Base-by-base conservation (phyloP, 2,888 invertebrate genomes). In the Stenichneumon culpator region DNA sequence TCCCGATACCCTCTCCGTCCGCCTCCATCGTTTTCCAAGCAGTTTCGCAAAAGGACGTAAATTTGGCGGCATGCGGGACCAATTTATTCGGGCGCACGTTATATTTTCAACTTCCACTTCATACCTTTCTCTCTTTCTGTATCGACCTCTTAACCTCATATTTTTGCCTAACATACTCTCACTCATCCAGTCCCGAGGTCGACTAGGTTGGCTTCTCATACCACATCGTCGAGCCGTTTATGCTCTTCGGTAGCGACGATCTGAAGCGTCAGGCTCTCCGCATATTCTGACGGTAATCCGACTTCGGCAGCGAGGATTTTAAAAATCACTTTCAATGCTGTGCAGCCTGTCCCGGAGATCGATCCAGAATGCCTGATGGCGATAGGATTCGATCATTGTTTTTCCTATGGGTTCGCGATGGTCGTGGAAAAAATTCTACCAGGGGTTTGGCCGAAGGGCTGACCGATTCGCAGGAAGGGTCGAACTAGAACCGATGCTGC, bases 31-130 rank as follows among this genome's bases (percentile, higher is more conserved):
- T 65, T 79, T 79, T 52, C 65, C 79, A 65, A 79, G 65, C 52
- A 70, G 63, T 79, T 79, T 70, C 63, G 70, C 60, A 9, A 67
- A 52, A 44, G 54, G 57, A 82, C 79, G 79, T 84, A 85, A 87
- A 88, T 88, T 87, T 86, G 72, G 68, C 69, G 73, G 47, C 77
- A 82, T 82, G 60, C 67, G 83, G 67, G 65, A 79, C 44, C 83
- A 72, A 74, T 84, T 83, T 79, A 67, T 57, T 47, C 60, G 68
- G 32, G 54, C 72, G 50, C 70, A 75, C 82, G 82, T 87, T 75
- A 83, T 81, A 83, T 80, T 78, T 83, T 83, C 80, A 47, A 57
- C 78, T 75, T 57, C 68, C 32, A 68, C 80, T 63, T 67, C 36
- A 52, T 72, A 65, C 67, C 63, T 32, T 36, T 73, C 28, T 36